phyloP scores from a whole-genome alignment of 2,797 vertebrate species.

The Gymnothorax javanicus region DNA sequence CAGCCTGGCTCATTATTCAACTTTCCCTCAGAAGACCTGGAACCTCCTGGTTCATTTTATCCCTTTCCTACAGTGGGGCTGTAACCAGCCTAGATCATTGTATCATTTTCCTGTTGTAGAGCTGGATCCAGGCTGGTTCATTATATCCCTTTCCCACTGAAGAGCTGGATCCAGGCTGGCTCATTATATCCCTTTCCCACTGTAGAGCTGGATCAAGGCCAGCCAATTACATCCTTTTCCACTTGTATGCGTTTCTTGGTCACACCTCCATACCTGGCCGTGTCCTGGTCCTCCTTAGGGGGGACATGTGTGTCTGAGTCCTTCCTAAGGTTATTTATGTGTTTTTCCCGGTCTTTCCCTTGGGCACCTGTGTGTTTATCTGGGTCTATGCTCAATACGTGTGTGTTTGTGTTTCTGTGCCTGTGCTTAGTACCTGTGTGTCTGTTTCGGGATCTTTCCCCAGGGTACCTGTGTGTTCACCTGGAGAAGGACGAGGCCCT shows the following conservation, averaged over 20 bases:
- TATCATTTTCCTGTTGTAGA: too few species aligned
- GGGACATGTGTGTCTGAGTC: background rate
- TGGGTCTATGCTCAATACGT: background rate
- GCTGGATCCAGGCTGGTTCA: too few species aligned
- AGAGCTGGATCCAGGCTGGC: too few species aligned
- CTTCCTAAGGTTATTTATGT: background rate
- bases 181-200: too few species aligned
- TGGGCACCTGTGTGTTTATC: too few species aligned
- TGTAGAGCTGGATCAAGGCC: too few species aligned
- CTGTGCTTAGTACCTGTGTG: background rate
- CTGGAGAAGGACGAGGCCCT: slow-evolving; percentile 93
- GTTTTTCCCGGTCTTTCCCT: background rate
- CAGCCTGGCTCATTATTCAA: background rate
- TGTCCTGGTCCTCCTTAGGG: too few species aligned
- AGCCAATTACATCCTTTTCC: too few species aligned
- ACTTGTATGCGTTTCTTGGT: too few species aligned
- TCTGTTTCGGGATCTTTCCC: slow-evolving; percentile 35
- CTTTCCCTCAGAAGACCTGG: background rate
- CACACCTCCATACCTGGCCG: too few species aligned
- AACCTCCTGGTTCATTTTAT: background rate
- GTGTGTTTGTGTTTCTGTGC: background rate
- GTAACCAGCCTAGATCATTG: too few species aligned
- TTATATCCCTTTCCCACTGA: too few species aligned
- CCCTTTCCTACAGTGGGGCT: background rate
- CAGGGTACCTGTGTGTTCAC: slow-evolving; percentile 94